phyloP scores from a whole-genome alignment of 2,888 invertebrate genomes.

The Clepsis dumicolana region DNA sequence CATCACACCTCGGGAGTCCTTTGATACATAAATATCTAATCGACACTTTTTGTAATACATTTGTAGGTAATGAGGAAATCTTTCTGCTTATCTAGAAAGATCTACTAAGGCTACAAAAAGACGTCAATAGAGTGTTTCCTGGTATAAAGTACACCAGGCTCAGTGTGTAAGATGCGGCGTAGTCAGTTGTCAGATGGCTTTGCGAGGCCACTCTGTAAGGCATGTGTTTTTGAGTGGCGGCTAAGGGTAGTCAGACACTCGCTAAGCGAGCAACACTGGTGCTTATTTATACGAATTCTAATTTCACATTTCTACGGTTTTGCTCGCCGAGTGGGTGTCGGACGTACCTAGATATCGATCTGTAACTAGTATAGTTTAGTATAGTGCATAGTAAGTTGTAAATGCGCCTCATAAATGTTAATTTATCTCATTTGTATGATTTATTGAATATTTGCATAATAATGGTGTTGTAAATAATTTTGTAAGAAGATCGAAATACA shows the following conservation, averaged over 20 bases:
- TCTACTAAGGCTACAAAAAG: not conserved
- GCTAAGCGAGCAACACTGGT: constrained; percentile 15
- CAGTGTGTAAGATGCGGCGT: not conserved
- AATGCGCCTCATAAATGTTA: constrained; percentile 74
- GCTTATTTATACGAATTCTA: not conserved
- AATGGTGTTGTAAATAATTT: constrained; percentile 84
- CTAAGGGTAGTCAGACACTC: constrained; percentile 18
- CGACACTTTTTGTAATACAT: too few relatives aligned
- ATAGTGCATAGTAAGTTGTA: constrained; percentile 70
- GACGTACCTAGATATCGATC: constrained; percentile 75
- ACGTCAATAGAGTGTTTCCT: too few relatives aligned
- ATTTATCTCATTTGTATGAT: constrained; percentile 81
- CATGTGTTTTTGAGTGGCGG: constrained; percentile 33
- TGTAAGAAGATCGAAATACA: constrained; percentile 81
- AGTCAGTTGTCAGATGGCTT: not conserved
- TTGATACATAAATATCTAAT: too few relatives aligned
- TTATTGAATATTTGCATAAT: constrained; percentile 82
- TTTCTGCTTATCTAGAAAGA: not conserved
- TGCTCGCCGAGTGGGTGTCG: constrained; percentile 17
- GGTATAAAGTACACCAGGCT: too few relatives aligned
- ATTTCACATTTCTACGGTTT: constrained; percentile 12
- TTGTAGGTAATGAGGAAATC: too few relatives aligned
- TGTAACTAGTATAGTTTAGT: constrained; percentile 69
- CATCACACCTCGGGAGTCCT: not conserved
- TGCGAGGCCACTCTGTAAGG: not conserved